Evolutionary conservation across 2,888 invertebrate genomes (phyloP).

Genomic region (Euphydryas editha): DNA sequence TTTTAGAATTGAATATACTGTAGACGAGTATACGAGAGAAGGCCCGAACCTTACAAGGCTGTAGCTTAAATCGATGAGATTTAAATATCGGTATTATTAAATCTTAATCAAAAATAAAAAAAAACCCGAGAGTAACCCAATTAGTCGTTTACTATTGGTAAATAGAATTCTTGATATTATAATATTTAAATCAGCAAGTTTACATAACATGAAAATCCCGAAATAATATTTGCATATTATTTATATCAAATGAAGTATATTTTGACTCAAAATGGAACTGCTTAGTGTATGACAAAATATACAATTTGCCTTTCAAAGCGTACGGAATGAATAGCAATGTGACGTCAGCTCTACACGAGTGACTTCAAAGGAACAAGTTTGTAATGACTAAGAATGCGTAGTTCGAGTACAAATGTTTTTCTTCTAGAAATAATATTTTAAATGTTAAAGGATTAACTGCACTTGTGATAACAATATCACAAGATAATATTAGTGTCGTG

Average conservation of each 20-base stretch:
- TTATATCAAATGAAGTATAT: neutral
- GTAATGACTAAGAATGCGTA: neutral
- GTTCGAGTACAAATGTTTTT: neutral
- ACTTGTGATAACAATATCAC: too few relatives aligned
- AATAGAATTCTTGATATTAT: neutral
- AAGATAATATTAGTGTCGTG: too few relatives aligned
- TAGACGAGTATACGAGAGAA: too few relatives aligned
- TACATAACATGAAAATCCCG: neutral
- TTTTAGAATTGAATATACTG: too few relatives aligned
- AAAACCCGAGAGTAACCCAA: too few relatives aligned
- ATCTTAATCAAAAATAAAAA: too few relatives aligned
- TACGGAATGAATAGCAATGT: neutral
- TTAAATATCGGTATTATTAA: too few relatives aligned
- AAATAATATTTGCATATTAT: neutral
- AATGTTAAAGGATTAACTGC: neutral
- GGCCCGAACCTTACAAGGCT: too few relatives aligned
- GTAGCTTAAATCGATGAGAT: too few relatives aligned
- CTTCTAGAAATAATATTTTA: neutral
- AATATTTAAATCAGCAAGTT: neutral
- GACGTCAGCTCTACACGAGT: neutral
- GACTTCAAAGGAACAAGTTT: neutral
- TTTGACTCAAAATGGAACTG: neutral
- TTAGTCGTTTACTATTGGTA: too few relatives aligned
- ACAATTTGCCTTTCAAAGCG: neutral
- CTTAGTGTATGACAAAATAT: neutral